phyloP scores from a whole-genome alignment of 64 coral and sea anemone species.

The Dendrophyllia cribrosa region DNA sequence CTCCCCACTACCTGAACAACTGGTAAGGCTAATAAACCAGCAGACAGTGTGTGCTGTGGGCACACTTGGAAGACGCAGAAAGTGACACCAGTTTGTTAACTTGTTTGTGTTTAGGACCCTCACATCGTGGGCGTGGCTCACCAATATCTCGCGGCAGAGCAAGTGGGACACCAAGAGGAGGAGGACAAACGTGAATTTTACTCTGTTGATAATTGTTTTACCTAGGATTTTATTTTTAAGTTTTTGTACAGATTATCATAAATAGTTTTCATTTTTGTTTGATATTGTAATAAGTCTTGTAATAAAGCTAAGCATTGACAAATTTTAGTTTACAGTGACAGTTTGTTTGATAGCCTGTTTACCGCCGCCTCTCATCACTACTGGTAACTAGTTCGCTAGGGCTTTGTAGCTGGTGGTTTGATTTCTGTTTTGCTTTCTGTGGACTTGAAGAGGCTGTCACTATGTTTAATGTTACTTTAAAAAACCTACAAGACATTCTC shows the following conservation, averaged over 20 bases:
- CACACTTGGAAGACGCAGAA: no score
- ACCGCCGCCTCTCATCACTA: no score
- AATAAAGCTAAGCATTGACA: constrained; percentile 13
- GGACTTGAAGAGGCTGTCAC: no score
- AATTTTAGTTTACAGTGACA: neutral
- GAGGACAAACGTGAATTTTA: constrained; percentile 2
- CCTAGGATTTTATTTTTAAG: neutral
- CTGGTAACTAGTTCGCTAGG: no score
- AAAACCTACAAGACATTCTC: no score
- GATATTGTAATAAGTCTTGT: neutral
- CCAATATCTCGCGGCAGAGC: constrained; percentile 5
- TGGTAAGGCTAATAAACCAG: no score
- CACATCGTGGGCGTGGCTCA: constrained; percentile 20
- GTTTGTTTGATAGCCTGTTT: no score
- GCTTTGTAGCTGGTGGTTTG: no score
- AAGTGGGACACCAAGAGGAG: constrained; percentile 1
- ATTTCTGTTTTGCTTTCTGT: no score
- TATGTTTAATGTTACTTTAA: no score
- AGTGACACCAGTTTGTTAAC: neutral
- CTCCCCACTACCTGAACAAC: no score
- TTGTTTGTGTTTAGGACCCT: constrained; percentile 1
- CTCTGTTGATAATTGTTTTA: neutral
- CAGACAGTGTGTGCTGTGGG: no score
- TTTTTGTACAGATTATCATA: constrained; percentile 35
- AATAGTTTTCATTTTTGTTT: neutral